A percentile compares a stretch with the other conserved stretches of the same genome.
phyloP scores from a whole-genome alignment of 2,888 invertebrate species.

The Ellobium chinense region DNA sequence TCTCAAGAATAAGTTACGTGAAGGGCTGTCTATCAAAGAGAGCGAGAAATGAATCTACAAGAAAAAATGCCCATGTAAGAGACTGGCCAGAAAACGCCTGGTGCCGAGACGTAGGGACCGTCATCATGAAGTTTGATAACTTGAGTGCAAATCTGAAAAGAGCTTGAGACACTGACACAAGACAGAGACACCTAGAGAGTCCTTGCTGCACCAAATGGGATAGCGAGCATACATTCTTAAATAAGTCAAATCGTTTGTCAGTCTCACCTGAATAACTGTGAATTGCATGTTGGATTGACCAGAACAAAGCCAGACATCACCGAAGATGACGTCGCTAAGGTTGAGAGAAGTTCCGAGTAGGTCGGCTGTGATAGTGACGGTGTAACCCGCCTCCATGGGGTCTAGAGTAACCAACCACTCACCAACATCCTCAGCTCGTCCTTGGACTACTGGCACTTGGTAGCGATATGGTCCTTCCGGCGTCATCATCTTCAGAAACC shows the following conservation, averaged over 20 bases:
- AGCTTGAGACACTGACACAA: too few relatives aligned
- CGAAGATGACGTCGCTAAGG: constrained; percentile 72
- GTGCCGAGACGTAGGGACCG: too few relatives aligned
- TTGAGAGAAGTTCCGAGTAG: constrained; percentile 56
- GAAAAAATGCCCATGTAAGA: too few relatives aligned
- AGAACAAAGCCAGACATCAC: constrained; percentile 77
- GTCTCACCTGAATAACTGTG: constrained; percentile 48
- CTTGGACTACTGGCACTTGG: constrained; percentile 2
- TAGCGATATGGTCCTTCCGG: constrained; percentile 1
- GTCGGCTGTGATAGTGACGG: constrained; percentile 57
- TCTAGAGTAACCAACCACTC: constrained; percentile 61
- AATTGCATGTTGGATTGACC: constrained; percentile 76
- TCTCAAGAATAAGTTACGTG: too few relatives aligned
- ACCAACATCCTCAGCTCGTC: constrained; percentile 28
- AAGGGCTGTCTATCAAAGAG: too few relatives aligned
- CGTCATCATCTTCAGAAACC: not conserved
- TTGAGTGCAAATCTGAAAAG: too few relatives aligned
- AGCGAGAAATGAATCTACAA: too few relatives aligned
- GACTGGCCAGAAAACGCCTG: too few relatives aligned
- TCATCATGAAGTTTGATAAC: too few relatives aligned
- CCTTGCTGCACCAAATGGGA: too few relatives aligned
- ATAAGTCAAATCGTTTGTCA: not conserved
- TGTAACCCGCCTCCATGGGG: constrained; percentile 49
- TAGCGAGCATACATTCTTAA: not conserved
- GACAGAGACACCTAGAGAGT: too few relatives aligned